These are phyloP conservation scores for Drosophila algonquin DNA, from an alignment of 2,888 invertebrate species.

Conservation along the genomic window DNA sequence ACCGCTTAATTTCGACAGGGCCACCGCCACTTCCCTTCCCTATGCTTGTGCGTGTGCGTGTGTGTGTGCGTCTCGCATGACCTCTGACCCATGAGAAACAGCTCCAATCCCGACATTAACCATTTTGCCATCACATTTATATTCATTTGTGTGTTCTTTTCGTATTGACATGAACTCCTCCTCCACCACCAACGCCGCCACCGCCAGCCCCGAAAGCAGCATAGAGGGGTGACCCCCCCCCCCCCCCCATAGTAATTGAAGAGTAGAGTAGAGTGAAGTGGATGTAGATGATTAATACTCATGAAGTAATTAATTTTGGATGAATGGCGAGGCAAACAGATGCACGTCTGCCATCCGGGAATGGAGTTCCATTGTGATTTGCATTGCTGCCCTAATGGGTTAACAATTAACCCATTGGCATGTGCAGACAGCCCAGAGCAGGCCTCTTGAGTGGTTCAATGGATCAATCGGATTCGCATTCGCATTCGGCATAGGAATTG, in stretches of 20 bases:
- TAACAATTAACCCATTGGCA: slow-evolving; percentile 38
- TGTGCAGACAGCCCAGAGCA: slow-evolving; percentile 11
- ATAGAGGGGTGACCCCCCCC: not conserved
- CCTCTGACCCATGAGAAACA: slow-evolving; percentile 22
- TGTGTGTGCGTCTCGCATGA: slow-evolving; percentile 23
- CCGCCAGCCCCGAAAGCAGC: not conserved
- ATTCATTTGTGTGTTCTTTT: slow-evolving; percentile 56
- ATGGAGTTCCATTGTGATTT: not conserved
- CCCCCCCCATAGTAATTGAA: not conserved
- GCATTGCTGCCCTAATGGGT: slow-evolving; percentile 9
- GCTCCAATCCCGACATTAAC: slow-evolving; percentile 23
- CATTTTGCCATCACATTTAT: slow-evolving; percentile 58
- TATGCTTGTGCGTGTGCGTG: not conserved
- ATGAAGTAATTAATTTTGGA: slow-evolving; percentile 37
- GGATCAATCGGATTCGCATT: not conserved
- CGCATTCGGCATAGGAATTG: too few species aligned
- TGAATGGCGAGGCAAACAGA: not conserved
- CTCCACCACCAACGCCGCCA: not conserved
- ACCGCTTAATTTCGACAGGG: slow-evolving; percentile 20
- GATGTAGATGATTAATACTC: slow-evolving; percentile 38
- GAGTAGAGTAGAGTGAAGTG: not conserved
- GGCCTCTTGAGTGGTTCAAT: slow-evolving; percentile 1
- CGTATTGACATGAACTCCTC: slow-evolving; percentile 23
- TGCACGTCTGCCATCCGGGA: not conserved
- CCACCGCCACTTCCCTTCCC: too few species aligned